phyloP scores from a whole-genome alignment of 2,888 invertebrate genomes.

The Drosophila recens region DNA sequence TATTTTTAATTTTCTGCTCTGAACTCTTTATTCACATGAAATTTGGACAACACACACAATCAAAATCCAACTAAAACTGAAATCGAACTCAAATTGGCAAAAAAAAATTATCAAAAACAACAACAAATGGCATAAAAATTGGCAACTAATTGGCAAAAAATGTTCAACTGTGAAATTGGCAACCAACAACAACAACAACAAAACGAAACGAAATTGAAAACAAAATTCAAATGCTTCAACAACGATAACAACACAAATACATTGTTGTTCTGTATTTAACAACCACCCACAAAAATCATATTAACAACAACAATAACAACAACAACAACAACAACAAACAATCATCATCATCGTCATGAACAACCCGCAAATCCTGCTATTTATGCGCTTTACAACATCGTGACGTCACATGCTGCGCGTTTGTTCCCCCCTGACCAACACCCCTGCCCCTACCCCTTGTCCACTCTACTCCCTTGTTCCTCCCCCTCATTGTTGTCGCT shows the following conservation, averaged over 20 bases:
- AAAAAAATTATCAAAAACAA: conserved; percentile 19
- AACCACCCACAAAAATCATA: conserved; percentile 58
- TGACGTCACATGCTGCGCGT: conserved; percentile 68
- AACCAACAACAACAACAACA: conserved; percentile 32
- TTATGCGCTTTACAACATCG: conserved; percentile 65
- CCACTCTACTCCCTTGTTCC: conserved; percentile 5
- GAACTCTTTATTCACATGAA: conserved; percentile 67
- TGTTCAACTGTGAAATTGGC: conserved; percentile 68
- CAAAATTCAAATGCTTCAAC: conserved; percentile 23
- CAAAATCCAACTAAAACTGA: conserved; percentile 48
- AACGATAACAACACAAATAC: conserved; percentile 36
- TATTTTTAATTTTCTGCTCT: conserved; percentile 19
- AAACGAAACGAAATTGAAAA: conserved; percentile 41
- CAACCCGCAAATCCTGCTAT: conserved; percentile 78
- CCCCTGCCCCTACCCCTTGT: conserved; percentile 4
- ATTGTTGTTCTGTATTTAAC: conserved; percentile 32
- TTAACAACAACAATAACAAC: conserved; percentile 50
- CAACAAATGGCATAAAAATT: conserved; percentile 46
- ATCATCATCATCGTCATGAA: conserved; percentile 64
- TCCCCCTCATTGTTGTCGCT: conserved; percentile 41
- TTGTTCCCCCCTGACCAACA: conserved; percentile 43
- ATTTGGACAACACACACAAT: conserved; percentile 54
- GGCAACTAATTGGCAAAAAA: conserved; percentile 73
- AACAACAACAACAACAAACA: conserved; percentile 32
- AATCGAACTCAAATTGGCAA: conserved; percentile 62